Evolutionary conservation across 2,113 vertebrate genomes (phyloP), one percentile per base, ranked within the genome.

Genomic region (Lamprotornis superbus): DNA sequence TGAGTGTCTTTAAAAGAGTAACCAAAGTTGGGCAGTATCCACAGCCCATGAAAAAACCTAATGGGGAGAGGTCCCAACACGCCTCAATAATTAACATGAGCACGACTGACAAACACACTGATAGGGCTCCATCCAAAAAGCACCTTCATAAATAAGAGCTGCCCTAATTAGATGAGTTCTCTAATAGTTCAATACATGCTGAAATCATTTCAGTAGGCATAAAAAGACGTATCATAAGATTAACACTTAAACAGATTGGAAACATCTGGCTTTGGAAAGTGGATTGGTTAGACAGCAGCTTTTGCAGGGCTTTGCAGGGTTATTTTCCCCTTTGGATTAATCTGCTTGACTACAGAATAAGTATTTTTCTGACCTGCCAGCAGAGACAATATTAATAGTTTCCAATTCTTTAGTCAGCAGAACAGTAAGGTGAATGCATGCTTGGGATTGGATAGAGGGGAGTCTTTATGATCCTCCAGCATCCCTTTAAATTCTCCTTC

Each of bases 291-390:
- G 80, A 59, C 61, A 78, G 85, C 37, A 94, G 92, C 82, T 94
- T 96, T 91, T 82, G 39, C 95, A 89, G 65, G 77, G 95, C 74
- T 96, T 81, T 90, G 92, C 64, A 65, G 81, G 79, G 89, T 96
- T 96, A 95, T 96, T 94, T 96, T 16, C 80, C 94, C 94, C 94
- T 91, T 85, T 0, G 83, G 95, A 96, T 87, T 96, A 96, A 96
- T 93, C 91, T 92, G 9, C 74, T 89, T 0, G 5, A 21, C 80
- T 89, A 90, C 71, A 83, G 92, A 90, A 92, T 75, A 94, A 97
- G 96, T 97, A 92, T 96, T 97, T 96, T 96, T 88, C 93, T 94
- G 90, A 86, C 92, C 96, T 96, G 96, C 86, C 95, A 94, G 91
- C 77, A 87, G 52, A 94, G 86, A 77, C 95, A 95, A 93, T 97